Evolutionary conservation across 2,888 invertebrate genomes (phyloP), one percentile per base, ranked within the genome.

Genomic region (Pterobdella sp.): DNA sequence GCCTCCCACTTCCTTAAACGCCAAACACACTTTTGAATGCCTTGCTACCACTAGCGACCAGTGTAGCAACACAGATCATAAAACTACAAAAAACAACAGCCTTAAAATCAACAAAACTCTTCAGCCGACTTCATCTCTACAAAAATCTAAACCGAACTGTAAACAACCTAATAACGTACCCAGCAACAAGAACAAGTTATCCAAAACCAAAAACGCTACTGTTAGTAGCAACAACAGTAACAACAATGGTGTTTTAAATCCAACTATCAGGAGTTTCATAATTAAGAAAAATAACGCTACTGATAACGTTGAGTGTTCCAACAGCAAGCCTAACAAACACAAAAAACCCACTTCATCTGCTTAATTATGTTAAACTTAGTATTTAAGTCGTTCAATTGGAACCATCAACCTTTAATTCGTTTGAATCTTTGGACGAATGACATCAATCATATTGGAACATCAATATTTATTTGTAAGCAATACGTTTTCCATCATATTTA

Each of bases 101-200:
- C 49, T 14, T 7, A 22, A 42, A 22, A 7, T 42, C 49, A 42
- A 42, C 10, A 42, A 14, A 7, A 14, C 22, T 22, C 22, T 42
- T 22, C 49, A 42, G 22, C 49, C 49, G 49, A 42, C 49, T 42
- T 42, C 49, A 7, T 22, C 10, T 42, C 10, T 14, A 22, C 49
- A 42, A 42, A 7, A 42, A 42, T 14, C 10, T 22, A 42, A 42
- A 22, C 7, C 7, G 10, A 42, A 42, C 49, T 42, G 7, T 7
- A 42, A 42, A 14, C 7, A 7, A 14, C 22, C 49, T 14, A 42
- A 42, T 7, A 7, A 7, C 22, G 49, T 7, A 7, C 7, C 7
- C 10, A 42, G 49, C 49, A 42, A 42, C 49, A 42, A 56, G n/a
- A 56, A 56, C 60, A 56, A 56, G n/a, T n/a, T n/a, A n/a, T n/a